Conservation (phyloP, 2,113 vertebrate species). For the Sinocyclocheilus rhinocerous region DNA sequence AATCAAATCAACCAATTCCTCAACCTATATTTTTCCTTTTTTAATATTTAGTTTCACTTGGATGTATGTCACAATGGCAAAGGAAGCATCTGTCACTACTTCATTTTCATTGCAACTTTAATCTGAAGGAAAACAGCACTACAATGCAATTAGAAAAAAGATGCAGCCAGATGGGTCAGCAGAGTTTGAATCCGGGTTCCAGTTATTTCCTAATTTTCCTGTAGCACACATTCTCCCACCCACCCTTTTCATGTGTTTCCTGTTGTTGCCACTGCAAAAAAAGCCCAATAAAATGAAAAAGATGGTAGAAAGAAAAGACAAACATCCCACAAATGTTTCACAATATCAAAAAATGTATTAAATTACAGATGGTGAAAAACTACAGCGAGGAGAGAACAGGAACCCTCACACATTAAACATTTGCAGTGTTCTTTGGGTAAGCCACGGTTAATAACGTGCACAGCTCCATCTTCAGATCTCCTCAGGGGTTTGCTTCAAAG, state of each 20-base stretch:
- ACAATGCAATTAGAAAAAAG: neutral
- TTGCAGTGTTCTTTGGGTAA: neutral
- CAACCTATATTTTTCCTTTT: neutral
- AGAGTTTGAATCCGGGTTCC: neutral
- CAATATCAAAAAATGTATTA: neutral
- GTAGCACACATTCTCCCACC: neutral
- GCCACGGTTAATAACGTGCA: slow-evolving; percentile 23
- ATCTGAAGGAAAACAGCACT: neutral
- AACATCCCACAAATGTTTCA: neutral
- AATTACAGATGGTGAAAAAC: slow-evolving; percentile 26
- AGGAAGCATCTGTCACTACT: neutral
- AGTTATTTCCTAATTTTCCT: neutral
- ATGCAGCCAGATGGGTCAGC: neutral
- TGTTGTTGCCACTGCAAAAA: neutral
- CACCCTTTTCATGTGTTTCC: neutral
- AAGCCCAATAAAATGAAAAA: neutral
- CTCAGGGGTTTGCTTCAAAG: slow-evolving; percentile 53
- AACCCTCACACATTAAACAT: slow-evolving; percentile 40
- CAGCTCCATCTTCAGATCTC: slow-evolving; percentile 45
- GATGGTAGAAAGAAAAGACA: neutral
- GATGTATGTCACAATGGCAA: neutral
- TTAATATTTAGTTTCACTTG: neutral
- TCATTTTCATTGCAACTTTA: neutral
- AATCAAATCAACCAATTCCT: neutral
- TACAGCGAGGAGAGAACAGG: neutral